Base-by-base conservation (phyloP, 2,113 vertebrate species). In the Entomyzon cyanotis region DNA sequence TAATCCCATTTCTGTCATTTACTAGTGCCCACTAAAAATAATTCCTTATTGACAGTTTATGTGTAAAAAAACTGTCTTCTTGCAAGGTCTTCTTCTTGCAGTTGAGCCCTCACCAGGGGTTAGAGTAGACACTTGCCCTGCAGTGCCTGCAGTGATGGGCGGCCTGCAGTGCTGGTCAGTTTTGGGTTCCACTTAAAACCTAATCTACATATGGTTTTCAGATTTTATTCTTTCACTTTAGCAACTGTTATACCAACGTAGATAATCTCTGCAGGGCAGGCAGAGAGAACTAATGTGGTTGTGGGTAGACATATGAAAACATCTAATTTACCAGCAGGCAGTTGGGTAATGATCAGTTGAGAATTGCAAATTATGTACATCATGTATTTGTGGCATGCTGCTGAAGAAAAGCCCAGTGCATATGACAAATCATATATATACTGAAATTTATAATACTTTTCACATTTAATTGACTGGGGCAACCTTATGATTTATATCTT, bases 321-420 rank as follows among this genome's bases (percentile, higher is more conserved):
- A 92, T 82, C 84, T 94, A 84, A 87, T 64, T 97, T 97, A 94
- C 91, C 90, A 94, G 90, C 81, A 96, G 95, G 85, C 76, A 69
- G 86, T 67, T 94, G 71, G 92, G 63, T 97, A 93, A 95, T 96
- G 87, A 97, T 97, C 85, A 88, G 69, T 74, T 92, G 79, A 93
- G 83, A 77, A 87, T 89, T 95, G 63, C 77, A 90, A 95, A 95
- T 96, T 93, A 96, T 83, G 64, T 50, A 87, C 16, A 9, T 94
- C 88, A 84, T 89, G 0, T 96, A 63, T 95, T 94, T 93, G 90
- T 96, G 90, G 94, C 47, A 27, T 21, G 53, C 68, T 68, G 35
- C 60, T 96, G 94, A 81, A 84, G 87, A 94, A 96, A 94, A 82
- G 90, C 65, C 90, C 78, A 42, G 59, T 71, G 28, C 76, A 19